Percentiles rank a stretch among this genome's conserved stretches.
Evolutionary conservation across 2,113 vertebrate species (phyloP).

Genomic region (Esox niger): DNA sequence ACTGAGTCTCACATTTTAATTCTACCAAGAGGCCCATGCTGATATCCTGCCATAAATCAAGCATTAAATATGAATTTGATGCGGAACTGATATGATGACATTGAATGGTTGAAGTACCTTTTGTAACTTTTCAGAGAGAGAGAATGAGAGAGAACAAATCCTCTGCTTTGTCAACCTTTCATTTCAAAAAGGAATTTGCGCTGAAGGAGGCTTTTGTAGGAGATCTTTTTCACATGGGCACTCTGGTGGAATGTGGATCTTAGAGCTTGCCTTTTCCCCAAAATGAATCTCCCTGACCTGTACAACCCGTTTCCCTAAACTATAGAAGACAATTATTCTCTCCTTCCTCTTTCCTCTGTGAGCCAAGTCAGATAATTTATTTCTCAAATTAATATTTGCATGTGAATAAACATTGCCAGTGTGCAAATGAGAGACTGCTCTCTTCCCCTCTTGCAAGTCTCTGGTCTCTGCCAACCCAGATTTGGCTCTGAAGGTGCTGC

Average conservation of each 20-base stretch:
- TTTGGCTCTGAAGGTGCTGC: constrained; percentile 43
- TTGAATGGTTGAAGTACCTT: neutral
- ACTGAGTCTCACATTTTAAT: neutral
- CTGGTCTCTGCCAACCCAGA: constrained; percentile 39
- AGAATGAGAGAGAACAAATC: neutral
- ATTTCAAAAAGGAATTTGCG: neutral
- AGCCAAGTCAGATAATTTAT: constrained; percentile 27
- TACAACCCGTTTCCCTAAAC: neutral
- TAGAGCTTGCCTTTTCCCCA: neutral
- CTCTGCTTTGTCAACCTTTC: neutral
- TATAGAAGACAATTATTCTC: neutral
- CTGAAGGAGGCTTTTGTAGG: neutral
- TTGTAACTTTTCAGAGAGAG: constrained; percentile 2
- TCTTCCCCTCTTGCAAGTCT: neutral
- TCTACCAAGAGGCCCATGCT: neutral
- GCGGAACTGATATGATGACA: neutral
- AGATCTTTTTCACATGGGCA: neutral
- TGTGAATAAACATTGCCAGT: constrained; percentile 22
- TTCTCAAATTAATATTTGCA: constrained; percentile 39
- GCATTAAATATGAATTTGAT: neutral
- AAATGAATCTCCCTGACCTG: neutral
- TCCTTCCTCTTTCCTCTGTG: constrained; percentile 10
- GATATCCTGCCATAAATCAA: neutral
- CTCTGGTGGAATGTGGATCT: neutral
- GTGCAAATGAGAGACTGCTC: constrained; percentile 20